phyloP scores from a whole-genome alignment of 92 coral and sea anemone genomes.

The Phenganax marumi region DNA sequence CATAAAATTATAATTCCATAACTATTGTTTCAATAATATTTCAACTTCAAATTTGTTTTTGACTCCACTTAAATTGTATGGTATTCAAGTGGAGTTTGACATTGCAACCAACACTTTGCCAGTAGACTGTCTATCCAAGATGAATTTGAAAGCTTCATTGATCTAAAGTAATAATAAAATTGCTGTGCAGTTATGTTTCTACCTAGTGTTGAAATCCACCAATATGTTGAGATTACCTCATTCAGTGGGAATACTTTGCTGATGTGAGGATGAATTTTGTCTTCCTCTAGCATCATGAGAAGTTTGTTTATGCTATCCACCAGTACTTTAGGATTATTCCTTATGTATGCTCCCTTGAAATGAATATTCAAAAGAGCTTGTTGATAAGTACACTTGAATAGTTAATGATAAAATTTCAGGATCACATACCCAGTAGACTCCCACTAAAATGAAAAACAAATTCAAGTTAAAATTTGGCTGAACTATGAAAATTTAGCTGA shows the following conservation, averaged over 20 bases:
- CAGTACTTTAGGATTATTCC: conserved; percentile 69
- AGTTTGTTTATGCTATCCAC: conserved; percentile 62
- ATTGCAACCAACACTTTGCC: conserved; percentile 78
- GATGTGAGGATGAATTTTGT: conserved; percentile 74
- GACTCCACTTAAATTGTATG: too few relatives aligned
- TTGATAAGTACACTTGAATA: background rate
- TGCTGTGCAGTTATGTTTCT: background rate
- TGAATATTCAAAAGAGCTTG: background rate
- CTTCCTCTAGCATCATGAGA: conserved; percentile 58
- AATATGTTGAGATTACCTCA: conserved; percentile 65
- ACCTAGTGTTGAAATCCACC: too few relatives aligned
- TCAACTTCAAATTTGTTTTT: too few relatives aligned
- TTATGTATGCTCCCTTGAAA: conserved; percentile 77
- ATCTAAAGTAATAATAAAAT: conserved; percentile 55
- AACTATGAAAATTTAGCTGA: background rate
- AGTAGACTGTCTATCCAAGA: conserved; percentile 78
- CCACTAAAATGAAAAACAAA: conserved; percentile 54
- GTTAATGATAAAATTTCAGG: background rate
- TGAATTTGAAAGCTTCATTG: conserved; percentile 84
- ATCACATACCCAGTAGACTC: conserved; percentile 75
- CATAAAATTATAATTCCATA: too few relatives aligned
- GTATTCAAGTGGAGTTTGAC: conserved; percentile 53
- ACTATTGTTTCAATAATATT: too few relatives aligned
- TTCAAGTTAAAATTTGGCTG: background rate
- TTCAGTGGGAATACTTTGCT: conserved; percentile 69